Percentiles rank a stretch among this genome's conserved stretches.
Evolutionary conservation across 2,113 vertebrate species (phyloP).

Genomic region (Notiomystis cincta): DNA sequence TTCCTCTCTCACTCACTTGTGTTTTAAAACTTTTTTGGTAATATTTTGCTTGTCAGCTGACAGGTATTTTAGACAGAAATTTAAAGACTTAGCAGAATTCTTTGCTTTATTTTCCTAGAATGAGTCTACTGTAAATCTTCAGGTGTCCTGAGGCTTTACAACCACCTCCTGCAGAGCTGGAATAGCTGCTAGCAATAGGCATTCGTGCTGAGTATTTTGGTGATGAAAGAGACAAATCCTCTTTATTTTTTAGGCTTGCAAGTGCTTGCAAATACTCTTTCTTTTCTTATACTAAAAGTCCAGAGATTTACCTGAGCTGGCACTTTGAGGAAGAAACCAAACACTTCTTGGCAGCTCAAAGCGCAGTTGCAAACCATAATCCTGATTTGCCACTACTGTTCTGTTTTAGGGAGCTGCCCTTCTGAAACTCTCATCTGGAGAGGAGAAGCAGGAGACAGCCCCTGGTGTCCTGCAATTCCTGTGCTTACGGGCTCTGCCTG

Average conservation of each 20-base stretch:
- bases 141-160: not conserved
- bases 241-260: not conserved
- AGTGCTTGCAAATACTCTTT: not conserved
- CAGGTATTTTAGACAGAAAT: not conserved
- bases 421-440: not conserved
- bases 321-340: not conserved
- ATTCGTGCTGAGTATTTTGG: not conserved
- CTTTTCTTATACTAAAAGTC: not conserved
- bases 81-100: not conserved
- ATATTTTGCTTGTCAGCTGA: not conserved
- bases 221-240: not conserved
- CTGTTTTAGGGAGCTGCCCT: not conserved
- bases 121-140: not conserved
- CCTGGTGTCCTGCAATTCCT: not conserved
- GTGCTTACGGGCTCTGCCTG: not conserved
- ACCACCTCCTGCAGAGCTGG: not conserved
- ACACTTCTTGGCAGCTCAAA: not conserved
- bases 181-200: not conserved
- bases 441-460: not conserved
- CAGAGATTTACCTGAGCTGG: not conserved
- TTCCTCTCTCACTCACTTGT: not conserved
- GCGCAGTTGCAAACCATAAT: not conserved
- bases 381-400: not conserved
- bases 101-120: not conserved
- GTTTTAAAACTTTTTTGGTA: not conserved